These are phyloP conservation scores for Rotaria macrura DNA, from an alignment of 2,888 invertebrate species.

Conservation along the genomic window DNA sequence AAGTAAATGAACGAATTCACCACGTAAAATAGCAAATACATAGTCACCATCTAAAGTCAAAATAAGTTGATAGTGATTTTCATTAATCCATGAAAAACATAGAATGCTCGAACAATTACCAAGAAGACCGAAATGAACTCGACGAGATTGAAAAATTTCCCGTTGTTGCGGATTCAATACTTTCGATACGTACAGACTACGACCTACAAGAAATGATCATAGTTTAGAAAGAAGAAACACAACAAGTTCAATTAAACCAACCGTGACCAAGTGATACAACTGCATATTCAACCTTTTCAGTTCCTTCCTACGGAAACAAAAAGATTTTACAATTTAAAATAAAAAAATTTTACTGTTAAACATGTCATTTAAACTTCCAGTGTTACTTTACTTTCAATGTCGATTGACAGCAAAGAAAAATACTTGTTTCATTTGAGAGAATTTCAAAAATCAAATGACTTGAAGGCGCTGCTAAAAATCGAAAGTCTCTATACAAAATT, in stretches of 20 bases:
- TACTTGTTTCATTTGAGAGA: background rate
- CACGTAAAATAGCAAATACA: background rate
- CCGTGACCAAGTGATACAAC: background rate
- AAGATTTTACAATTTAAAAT: background rate
- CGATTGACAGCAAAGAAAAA: background rate
- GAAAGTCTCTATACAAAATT: background rate
- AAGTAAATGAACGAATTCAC: constrained; percentile 12
- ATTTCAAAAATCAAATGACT: background rate
- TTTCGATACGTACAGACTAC: background rate
- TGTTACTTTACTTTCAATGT: background rate
- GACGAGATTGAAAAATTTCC: background rate
- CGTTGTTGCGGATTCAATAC: background rate
- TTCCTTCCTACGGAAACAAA: background rate
- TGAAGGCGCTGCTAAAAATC: background rate
- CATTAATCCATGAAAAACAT: background rate
- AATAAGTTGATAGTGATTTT: background rate
- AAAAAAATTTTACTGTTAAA: background rate
- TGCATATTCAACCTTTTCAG: background rate
- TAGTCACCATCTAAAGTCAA: background rate
- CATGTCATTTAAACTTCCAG: background rate
- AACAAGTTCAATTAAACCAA: background rate
- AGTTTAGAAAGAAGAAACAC: background rate
- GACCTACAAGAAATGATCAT: background rate
- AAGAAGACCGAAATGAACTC: background rate
- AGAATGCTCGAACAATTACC: background rate